Base-by-base conservation (phyloP, 2,888 invertebrate genomes). In the Drosophila acutilabella region DNA sequence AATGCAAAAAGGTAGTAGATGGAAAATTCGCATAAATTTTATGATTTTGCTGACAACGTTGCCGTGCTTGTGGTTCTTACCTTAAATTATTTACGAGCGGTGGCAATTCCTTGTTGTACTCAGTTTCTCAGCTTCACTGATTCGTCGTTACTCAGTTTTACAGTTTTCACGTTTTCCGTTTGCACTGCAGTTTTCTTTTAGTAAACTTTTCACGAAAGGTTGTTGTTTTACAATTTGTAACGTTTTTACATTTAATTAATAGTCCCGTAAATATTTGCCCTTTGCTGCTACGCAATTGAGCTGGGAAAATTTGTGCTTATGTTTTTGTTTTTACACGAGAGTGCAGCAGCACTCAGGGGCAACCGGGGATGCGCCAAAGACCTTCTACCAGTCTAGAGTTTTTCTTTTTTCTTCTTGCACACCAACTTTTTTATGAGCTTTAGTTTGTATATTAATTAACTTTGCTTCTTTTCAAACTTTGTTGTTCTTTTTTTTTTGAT, bases 31-130 rank as follows among this genome's bases (percentile, higher is more conserved):
- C 77, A 85, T 81, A 70, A 71, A 81, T 81, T 72, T 62, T 51
- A 65, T 51, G 45, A 58, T 53, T 48, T 53, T 62, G 85, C 74
- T 72, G 82, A 88, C 73, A 74, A 57, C 45, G 45, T 47, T 50
- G 65, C 58, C 81, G 42, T 38, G 45, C 45, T 14, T 36, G 33
- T 33, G 16, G 44, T 61, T 60, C 77, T 48, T 89, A 90, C 89
- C 89, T 89, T 86, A 64, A 86, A 90, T 82, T 88, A 88, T 90
- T 82, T 74, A 89, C 71, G 78, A 78, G 81, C 75, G 78, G 79
- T 75, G 82, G 78, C 74, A 68, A 50, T 53, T 69, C 53, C 77
- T 57, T 64, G 67, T 45, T 73, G 45, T 65, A 60, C 65, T 33
- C 68, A 56, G 62, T 14, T 45, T 44, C 42, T 41, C 53, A 30